These are phyloP conservation scores for Fragum fragum DNA, from an alignment of 2,888 invertebrate genomes.

Conservation along the genomic window DNA sequence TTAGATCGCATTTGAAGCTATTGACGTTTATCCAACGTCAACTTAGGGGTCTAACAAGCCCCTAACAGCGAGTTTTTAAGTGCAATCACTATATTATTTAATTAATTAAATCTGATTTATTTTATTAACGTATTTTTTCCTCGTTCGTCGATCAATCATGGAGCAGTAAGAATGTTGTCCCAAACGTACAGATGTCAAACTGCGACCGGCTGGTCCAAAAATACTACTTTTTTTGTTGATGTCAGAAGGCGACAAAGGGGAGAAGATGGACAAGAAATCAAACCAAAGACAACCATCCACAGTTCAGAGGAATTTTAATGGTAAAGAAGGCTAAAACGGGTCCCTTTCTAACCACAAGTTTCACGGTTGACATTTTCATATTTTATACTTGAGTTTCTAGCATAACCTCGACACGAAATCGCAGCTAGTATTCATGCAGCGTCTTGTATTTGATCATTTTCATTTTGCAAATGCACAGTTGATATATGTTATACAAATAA, in stretches of 20 bases:
- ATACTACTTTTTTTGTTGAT: conserved; percentile 71
- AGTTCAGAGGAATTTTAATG: conserved; percentile 72
- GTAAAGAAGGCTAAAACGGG: background rate
- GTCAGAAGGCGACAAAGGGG: conserved; percentile 76
- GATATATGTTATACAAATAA: too few species aligned
- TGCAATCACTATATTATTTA: background rate
- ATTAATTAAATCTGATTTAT: background rate
- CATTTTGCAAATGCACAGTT: too few species aligned
- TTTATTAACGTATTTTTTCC: conserved; percentile 35
- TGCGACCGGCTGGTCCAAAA: conserved; percentile 13
- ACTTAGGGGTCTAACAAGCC: conserved; percentile 58
- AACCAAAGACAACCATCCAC: conserved; percentile 76
- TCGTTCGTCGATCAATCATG: conserved; percentile 74
- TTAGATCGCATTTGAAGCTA: conserved; percentile 47
- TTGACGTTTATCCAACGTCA: conserved; percentile 32
- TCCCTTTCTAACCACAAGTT: too few species aligned
- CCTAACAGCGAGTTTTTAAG: conserved; percentile 26
- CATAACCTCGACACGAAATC: too few species aligned
- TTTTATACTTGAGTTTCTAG: too few species aligned
- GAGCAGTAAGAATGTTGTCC: conserved; percentile 79
- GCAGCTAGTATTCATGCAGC: too few species aligned
- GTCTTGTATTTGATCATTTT: too few species aligned
- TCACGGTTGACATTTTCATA: too few species aligned
- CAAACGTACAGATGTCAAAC: conserved; percentile 40
- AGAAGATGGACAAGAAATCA: conserved; percentile 82